Conservation (phyloP, 1,140 invertebrate genomes). For the Ptiloglossa arizonensis region DNA sequence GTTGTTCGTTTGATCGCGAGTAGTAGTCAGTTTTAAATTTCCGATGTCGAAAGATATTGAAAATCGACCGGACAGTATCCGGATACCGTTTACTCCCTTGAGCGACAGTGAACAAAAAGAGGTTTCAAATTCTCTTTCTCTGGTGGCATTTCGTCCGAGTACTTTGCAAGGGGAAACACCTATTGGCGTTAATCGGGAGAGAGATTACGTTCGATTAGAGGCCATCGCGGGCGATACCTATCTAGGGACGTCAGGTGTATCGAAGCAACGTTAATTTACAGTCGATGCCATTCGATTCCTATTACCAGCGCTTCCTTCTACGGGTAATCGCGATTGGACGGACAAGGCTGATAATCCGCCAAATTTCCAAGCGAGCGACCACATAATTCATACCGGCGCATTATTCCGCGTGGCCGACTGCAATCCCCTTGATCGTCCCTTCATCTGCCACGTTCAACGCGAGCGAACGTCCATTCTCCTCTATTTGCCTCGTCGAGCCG, state of each 20-base stretch:
- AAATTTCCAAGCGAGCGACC: conserved; percentile 54
- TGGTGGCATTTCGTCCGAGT: neutral
- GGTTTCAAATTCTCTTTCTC: too few relatives aligned
- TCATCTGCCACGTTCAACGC: neutral
- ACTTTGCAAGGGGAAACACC: neutral
- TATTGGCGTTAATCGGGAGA: neutral
- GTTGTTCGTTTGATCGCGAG: too few relatives aligned
- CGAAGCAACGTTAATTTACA: conserved; percentile 24
- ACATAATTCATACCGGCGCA: conserved; percentile 55
- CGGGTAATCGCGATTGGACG: neutral
- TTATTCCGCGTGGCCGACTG: conserved; percentile 36
- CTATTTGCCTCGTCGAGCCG: neutral
- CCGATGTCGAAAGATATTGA: too few relatives aligned
- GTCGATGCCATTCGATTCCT: conserved; percentile 11
- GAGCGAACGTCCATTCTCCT: too few relatives aligned
- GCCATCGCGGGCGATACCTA: neutral
- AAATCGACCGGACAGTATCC: too few relatives aligned
- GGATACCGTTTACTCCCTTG: too few relatives aligned
- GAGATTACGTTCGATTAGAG: neutral
- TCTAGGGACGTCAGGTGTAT: neutral
- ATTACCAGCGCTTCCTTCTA: conserved; percentile 6
- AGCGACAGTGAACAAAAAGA: too few relatives aligned
- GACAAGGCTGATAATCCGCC: conserved; percentile 42
- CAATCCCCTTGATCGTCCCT: conserved; percentile 14
- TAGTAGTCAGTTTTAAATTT: too few relatives aligned